Percentiles rank a stretch among this genome's conserved stretches.
Conservation (phyloP, 2,888 invertebrate genomes). For the Drosophila helvetica region DNA sequence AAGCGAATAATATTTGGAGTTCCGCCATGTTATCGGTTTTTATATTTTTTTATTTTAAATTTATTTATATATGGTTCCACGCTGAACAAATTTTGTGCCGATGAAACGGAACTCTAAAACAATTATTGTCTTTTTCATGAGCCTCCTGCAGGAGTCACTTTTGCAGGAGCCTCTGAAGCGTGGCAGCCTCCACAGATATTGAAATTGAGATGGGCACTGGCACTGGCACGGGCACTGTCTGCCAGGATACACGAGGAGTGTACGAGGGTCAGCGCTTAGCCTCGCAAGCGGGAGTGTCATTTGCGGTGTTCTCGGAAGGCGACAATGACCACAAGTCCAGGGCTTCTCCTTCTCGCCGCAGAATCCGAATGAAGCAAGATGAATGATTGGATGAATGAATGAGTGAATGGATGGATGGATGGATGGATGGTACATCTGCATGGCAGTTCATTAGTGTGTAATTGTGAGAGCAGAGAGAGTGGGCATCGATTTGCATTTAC, state of each 20-base stretch:
- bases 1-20: too few relatives aligned
- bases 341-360: slow-evolving; percentile 13
- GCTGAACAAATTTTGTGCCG: too few relatives aligned
- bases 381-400: not conserved
- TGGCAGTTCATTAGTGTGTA: slow-evolving; percentile 59
- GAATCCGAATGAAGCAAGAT: slow-evolving; percentile 13
- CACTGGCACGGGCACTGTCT: too few relatives aligned
- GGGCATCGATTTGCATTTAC: slow-evolving; percentile 32
- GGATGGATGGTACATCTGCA: slow-evolving; percentile 4
- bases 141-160: too few relatives aligned
- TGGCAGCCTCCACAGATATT: not conserved
- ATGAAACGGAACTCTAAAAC: too few relatives aligned
- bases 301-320: slow-evolving; percentile 11
- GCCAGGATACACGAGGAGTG: too few relatives aligned
- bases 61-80: too few relatives aligned
- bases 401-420: not conserved
- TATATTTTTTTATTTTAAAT: too few relatives aligned
- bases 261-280: not conserved
- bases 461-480: slow-evolving; percentile 25
- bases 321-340: slow-evolving; percentile 29
- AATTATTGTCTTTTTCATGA: too few relatives aligned
- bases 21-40: too few relatives aligned
- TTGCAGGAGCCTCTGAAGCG: not conserved
- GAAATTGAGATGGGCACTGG: not conserved
- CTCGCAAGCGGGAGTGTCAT: slow-evolving; percentile 22